phyloP scores from a whole-genome alignment of 2,113 vertebrate genomes.

The Pygathrix nemaeus region DNA sequence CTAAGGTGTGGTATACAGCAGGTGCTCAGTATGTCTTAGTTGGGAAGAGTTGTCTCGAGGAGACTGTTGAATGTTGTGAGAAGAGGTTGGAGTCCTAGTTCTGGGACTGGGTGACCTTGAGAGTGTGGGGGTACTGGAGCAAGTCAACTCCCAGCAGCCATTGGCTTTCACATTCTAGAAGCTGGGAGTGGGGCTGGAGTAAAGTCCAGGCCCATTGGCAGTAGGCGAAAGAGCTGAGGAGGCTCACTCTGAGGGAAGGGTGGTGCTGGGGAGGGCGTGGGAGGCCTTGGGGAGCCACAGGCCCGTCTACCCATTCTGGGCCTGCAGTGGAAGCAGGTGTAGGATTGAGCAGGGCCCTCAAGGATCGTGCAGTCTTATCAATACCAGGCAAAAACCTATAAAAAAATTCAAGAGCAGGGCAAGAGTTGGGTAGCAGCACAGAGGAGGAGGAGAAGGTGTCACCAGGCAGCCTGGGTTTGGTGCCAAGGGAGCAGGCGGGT shows the following conservation, averaged over 20 bases:
- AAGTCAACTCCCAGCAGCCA: not conserved
- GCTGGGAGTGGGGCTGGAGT: not conserved
- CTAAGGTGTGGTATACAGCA: not conserved
- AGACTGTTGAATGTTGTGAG: not conserved
- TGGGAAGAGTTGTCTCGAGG: not conserved
- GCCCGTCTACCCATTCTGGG: accelerated
- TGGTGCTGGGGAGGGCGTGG: accelerated
- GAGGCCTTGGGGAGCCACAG: accelerated
- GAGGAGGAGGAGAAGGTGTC: not conserved
- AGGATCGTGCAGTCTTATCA: not conserved
- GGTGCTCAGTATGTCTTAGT: not conserved
- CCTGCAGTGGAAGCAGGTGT: not conserved
- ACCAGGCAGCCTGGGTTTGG: not conserved
- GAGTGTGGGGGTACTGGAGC: no score
- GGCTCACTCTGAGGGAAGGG: not conserved
- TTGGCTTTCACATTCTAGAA: not conserved
- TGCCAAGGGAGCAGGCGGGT: not conserved
- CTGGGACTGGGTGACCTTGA: not conserved
- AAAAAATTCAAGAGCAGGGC: slow-evolving; percentile 23
- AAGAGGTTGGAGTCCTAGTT: not conserved
- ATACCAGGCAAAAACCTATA: slow-evolving; percentile 33
- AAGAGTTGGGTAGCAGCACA: not conserved
- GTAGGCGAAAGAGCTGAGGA: not conserved
- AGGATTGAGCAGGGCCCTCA: not conserved
- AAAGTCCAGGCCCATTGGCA: not conserved